Evolutionary conservation across 2,113 vertebrate species (phyloP), one percentile per base, ranked within the genome.

Genomic region (Megalops atlanticus): DNA sequence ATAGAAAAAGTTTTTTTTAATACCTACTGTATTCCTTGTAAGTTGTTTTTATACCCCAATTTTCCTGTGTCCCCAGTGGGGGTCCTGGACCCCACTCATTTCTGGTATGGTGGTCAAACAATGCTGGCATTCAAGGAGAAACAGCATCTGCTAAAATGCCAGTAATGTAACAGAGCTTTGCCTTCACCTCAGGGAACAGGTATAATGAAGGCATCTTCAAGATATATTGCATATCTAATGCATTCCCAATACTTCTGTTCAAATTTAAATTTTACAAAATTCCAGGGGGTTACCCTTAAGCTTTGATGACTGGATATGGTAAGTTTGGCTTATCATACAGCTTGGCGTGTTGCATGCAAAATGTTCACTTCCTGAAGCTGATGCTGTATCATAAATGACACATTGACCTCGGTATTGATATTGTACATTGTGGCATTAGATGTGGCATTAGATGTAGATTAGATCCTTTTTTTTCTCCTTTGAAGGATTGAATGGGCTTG

Each of bases 121-220:
- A 38, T 68, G 81, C 47, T 78, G 0, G 96, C 95, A 0, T 96
- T 94, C 88, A 89, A 87, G 74, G 92, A 95, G n/a, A 92, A 91
- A 0, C 83, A 86, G 12, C 92, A n/a, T n/a, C n/a, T n/a, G n/a
- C n/a, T n/a, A n/a, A n/a, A n/a, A n/a, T n/a, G n/a, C n/a, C n/a
- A n/a, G n/a, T n/a, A n/a, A n/a, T n/a, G n/a, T n/a, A 85, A 0
- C 84, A 85, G 1, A 95, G 92, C 40, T 97, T 96, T 2, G 95
- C 96, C 40, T 97, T 91, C 84, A 87, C 89, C 0, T 77, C 93
- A 5, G 33, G 90, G 14, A 83, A 86, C 14, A 86, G 96, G 87
- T 96, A 95, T 31, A 86, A 95, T 15, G 83, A 93, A 1, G 96
- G 96, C 0, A 77, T 93, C 24, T 96, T 97, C 75, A 93, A 86